A percentile compares a stretch with the other conserved stretches of the same genome.
These are phyloP conservation scores for Apaloderma vittatum DNA, from an alignment of 2,113 vertebrate genomes.

Conservation along the genomic window DNA sequence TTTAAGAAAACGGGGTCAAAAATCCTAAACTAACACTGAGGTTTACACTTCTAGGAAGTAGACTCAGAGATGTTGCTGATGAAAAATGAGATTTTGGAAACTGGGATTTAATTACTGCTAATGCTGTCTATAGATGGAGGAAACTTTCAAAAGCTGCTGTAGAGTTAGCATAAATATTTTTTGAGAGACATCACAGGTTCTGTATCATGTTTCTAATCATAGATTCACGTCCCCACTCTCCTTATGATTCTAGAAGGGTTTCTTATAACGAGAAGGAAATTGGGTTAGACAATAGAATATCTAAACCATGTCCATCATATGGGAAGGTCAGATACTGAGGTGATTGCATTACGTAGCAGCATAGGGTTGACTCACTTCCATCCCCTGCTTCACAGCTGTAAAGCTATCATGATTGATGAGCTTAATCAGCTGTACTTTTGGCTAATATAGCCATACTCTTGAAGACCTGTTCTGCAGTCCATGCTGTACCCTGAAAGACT, in stretches of 20 bases:
- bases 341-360: not conserved
- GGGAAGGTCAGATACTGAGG: not conserved
- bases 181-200: not conserved
- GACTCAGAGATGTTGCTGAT: not conserved
- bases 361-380: not conserved
- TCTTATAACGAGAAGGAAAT: not conserved
- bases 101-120: not conserved
- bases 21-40: not conserved
- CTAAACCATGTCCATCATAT: not conserved
- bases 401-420: not conserved
- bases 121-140: not conserved
- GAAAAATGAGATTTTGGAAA: not conserved
- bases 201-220: not conserved
- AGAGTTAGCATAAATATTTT: not conserved
- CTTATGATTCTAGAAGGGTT: not conserved
- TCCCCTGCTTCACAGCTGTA: not conserved
- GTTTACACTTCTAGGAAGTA: not conserved
- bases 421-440: not conserved
- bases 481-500: not conserved
- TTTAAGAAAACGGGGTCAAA: not conserved
- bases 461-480: not conserved
- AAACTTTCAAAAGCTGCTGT: not conserved
- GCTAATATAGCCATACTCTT: not conserved
- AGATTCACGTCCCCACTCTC: not conserved
- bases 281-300: not conserved